These are phyloP conservation scores for rat (Rattus norvegicus) DNA, from an alignment of 2,113 vertebrate species.

Conservation along the genomic window GRCr8 NC_086021.1:64512501-64513000, in stretches of 20 bases:
- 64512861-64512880: slow-evolving; percentile 48
- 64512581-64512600: background rate
- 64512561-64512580: background rate
- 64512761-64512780: background rate
- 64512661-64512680: background rate
- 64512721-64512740: background rate
- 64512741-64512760: background rate
- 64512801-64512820: background rate
- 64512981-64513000: slow-evolving; percentile 48
- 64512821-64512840: slow-evolving; percentile 14
- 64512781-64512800: slow-evolving; percentile 51
- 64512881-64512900: background rate
- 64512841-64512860: background rate
- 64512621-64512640: background rate
- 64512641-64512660: slow-evolving; percentile 24
- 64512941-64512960: background rate
- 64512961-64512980: slow-evolving; percentile 5
- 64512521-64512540: slow-evolving; percentile 34
- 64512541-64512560: slow-evolving; percentile 23
- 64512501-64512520: slow-evolving; percentile 21
- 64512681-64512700: background rate
- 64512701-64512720: background rate
- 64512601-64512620: background rate
- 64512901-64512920: slow-evolving; percentile 31
- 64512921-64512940: background rate